Evolutionary conservation across 2,797 vertebrate genomes (phyloP), one percentile per base, ranked within the genome.

Genomic region (Cyclopterus lumpus): DNA sequence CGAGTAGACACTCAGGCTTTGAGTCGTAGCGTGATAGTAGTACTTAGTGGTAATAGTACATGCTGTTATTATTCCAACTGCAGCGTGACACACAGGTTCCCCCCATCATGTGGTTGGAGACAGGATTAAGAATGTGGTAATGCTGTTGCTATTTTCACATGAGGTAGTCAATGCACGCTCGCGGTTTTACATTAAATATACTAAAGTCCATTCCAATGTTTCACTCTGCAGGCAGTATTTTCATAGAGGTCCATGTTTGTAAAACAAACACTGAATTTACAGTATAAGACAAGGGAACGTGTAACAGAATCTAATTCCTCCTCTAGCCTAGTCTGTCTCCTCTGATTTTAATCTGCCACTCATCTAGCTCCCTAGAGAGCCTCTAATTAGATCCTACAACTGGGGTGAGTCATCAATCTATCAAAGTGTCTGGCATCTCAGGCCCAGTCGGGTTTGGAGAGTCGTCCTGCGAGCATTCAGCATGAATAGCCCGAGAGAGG

Each of bases 381-480:
- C 38, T 92, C 93, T 96, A 96, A 97, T 96, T 96, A 96, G 94
- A 96, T 96, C 93, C 93, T 94, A 91, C 89, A 85, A 88, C 90
- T 24, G 81, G 89, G 95, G 95, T 95, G 93, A 96, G 93, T 94
- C 94, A 94, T 95, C 94, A 81, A 88, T 90, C 75, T 15, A 75
- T 85, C 76, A 88, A 53, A 82, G 75, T 81, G 77, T 77, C 81
- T 78, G 51, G 18, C 67, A 48, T 75, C 26, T 64, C 34, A 30
- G 49, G 72, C 12, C 26, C 60, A 53, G 46, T 26, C 6, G 0
- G 36, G 32, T 10, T 44, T 16, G 42, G 22, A 64, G 49, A 67
- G 36, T 48, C 14, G 8, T 40, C 28, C 34, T 59, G 3, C 26
- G 15, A 0, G 3, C 30, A 61, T 57, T 73, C 49, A 53, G 26